Evolutionary conservation across 2,797 vertebrate genomes (phyloP).

Genomic region (Urocyon cinereoargenteus): DNA sequence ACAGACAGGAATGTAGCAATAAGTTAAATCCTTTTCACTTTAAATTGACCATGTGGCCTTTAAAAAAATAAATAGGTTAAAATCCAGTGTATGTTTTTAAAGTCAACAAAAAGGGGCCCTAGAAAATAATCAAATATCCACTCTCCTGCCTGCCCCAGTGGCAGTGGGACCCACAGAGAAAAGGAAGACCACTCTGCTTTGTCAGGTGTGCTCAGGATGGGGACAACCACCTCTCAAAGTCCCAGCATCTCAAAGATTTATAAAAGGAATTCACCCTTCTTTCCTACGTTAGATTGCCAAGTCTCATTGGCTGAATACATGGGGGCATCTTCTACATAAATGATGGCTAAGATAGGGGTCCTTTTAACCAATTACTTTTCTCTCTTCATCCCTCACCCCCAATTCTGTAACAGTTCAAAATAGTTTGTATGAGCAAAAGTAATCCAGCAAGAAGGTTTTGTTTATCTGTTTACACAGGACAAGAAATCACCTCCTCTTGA

Average conservation of each 20-base stretch:
- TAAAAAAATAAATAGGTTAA: background rate
- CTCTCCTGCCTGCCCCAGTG: background rate
- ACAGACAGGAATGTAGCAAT: background rate
- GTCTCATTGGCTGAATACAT: background rate
- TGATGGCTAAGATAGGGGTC: background rate
- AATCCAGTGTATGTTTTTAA: background rate
- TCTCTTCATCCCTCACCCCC: background rate
- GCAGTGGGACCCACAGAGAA: background rate
- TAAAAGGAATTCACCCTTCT: background rate
- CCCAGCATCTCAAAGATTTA: background rate
- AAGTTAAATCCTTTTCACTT: constrained; percentile 57
- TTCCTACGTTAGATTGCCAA: background rate
- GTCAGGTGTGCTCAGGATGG: background rate
- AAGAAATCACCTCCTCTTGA: background rate
- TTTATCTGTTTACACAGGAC: background rate
- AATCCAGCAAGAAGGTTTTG: background rate
- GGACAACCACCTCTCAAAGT: background rate
- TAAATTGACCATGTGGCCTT: background rate
- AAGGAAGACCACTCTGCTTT: background rate
- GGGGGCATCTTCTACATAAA: background rate
- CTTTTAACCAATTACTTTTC: constrained; percentile 18
- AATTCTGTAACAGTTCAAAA: background rate
- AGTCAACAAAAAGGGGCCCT: constrained; percentile 33
- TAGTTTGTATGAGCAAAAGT: background rate
- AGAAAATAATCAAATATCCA: background rate